phyloP scores from a whole-genome alignment of 2,113 vertebrate species.

The Megaleporinus macrocephalus region DNA sequence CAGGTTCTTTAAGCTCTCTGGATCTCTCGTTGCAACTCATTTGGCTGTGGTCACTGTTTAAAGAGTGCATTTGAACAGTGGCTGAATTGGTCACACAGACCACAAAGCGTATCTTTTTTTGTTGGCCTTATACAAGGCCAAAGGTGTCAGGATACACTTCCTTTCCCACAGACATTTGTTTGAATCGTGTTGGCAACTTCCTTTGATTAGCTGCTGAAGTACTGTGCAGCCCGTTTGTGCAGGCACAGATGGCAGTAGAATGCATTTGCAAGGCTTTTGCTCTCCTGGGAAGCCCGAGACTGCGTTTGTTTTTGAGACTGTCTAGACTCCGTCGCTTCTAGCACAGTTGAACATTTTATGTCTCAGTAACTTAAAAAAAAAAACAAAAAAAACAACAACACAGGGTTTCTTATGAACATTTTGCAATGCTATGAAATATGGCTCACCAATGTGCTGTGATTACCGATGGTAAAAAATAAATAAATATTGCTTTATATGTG shows the following conservation, averaged over 20 bases:
- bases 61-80: neutral
- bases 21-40: neutral
- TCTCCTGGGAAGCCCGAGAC: constrained; percentile 5
- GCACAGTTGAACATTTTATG: constrained; percentile 23
- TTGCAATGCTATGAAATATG: too few relatives aligned
- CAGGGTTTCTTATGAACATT: neutral
- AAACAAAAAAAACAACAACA: too few relatives aligned
- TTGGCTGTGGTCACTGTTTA: neutral
- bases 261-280: neutral
- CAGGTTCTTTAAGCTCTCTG: neutral
- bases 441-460: too few relatives aligned
- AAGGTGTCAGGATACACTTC: constrained; percentile 27
- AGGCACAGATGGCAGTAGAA: constrained; percentile 33
- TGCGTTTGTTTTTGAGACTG: neutral
- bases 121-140: neutral
- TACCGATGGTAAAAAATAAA: too few relatives aligned
- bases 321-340: constrained; percentile 24
- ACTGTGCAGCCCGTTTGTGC: neutral
- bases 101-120: neutral
- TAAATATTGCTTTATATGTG: too few relatives aligned
- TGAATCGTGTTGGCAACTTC: neutral
- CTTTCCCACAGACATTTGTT: constrained; percentile 3
- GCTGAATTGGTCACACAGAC: neutral
- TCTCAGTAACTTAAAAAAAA: neutral
- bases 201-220: neutral